Conservation (phyloP, 2,797 vertebrate genomes). For the Bucorvus abyssinicus region DNA sequence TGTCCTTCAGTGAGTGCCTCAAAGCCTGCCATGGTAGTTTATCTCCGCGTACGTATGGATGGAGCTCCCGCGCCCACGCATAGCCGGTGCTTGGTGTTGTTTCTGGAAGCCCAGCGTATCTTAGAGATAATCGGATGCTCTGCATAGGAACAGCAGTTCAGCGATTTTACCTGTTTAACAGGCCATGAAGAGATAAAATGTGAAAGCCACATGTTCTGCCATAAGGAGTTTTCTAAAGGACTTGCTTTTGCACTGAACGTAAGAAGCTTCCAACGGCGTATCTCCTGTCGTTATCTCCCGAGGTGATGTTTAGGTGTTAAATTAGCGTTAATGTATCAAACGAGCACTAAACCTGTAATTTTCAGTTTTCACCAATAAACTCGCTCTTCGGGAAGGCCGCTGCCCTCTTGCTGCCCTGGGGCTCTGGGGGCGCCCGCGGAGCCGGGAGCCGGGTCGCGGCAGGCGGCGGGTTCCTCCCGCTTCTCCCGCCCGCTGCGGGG, state of each 20-base stretch:
- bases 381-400: neutral
- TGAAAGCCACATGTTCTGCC: neutral
- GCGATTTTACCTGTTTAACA: neutral
- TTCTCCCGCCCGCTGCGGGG: neutral
- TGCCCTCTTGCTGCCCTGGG: neutral
- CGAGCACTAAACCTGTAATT: neutral
- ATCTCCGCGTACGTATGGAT: neutral
- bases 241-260: neutral
- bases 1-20: neutral
- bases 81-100: neutral
- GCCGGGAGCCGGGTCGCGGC: too few relatives aligned
- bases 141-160: neutral
- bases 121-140: neutral
- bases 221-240: neutral
- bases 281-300: neutral
- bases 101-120: neutral
- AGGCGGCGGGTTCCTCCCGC: fast-evolving
- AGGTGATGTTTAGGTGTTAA: neutral
- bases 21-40: neutral
- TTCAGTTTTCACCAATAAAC: neutral
- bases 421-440: too few relatives aligned
- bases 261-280: neutral
- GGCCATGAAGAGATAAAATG: neutral
- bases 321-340: neutral
- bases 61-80: neutral